A percentile compares a stretch with the other conserved stretches of the same genome.
phyloP scores from a whole-genome alignment of 53 echinoderm and acorn worm species.

The Pentamera pediparva region DNA sequence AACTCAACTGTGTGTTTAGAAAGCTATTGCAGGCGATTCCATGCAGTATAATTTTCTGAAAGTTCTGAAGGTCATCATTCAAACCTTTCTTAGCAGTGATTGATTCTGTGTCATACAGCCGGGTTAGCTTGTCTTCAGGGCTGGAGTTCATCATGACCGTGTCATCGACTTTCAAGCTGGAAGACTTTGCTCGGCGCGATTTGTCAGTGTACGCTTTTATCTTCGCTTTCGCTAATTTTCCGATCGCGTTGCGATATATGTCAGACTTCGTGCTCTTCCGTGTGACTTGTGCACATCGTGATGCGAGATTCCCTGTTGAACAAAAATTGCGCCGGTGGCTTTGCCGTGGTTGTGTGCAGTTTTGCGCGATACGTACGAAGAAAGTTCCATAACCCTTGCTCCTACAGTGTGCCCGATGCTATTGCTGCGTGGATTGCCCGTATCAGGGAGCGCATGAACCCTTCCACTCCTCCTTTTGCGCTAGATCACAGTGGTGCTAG shows the following conservation, averaged over 20 bases:
- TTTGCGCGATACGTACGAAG: slow-evolving; percentile 31
- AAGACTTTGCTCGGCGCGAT: background rate
- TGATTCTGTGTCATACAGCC: too few species aligned
- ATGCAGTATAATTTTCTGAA: too few species aligned
- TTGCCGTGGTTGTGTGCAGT: background rate
- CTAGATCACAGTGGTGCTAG: slow-evolving; percentile 37
- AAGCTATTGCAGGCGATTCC: too few species aligned
- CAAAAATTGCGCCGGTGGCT: background rate
- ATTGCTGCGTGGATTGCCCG: background rate
- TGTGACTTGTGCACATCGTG: background rate
- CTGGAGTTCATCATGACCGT: background rate
- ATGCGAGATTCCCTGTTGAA: background rate
- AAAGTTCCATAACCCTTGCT: slow-evolving; percentile 25
- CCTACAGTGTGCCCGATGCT: slow-evolving; percentile 5
- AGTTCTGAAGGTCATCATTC: too few species aligned
- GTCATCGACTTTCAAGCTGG: background rate
- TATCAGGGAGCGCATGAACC: slow-evolving; percentile 25
- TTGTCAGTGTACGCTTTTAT: background rate
- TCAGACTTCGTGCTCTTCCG: background rate
- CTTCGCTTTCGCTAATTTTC: background rate
- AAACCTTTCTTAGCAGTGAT: background rate
- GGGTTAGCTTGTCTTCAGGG: too few species aligned
- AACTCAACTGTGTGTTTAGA: background rate
- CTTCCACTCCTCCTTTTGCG: slow-evolving; percentile 39
- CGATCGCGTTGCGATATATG: background rate